Base-by-base conservation (phyloP, 2,113 vertebrate genomes). In the Ptychochromis oligacanthus region DNA sequence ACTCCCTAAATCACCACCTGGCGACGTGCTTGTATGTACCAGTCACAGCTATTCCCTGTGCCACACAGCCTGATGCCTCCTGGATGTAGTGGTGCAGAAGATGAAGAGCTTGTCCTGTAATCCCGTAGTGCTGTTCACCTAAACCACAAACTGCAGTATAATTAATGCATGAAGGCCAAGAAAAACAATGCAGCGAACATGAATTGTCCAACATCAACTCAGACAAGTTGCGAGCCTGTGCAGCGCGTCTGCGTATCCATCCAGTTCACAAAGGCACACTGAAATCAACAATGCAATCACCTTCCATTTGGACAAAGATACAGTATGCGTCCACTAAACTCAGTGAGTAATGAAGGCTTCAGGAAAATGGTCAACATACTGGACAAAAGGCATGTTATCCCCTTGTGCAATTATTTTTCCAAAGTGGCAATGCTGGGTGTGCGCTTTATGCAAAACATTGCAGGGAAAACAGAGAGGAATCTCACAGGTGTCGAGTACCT, bases 1-100 rank as follows among this genome's bases (percentile, higher is more conserved):
- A 22, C 0, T 46, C 46, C 14, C 1, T 18, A 0, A 46, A 22
- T 4, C 1, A 0, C 40, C 6, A 5, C 14, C 64, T 67, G 64
- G 26, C 5, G 6, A 67, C 17, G 8, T 26, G 22, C 38, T 0
- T 46, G 24, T 11, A 46, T 67, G 64, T 26, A 8, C 22, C 40
- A 6, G 6, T 67, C 40, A 67, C 64, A 46, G 38, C 22, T 1
- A 22, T 26, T 46, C 43, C 38, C 38, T 67, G 62, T 22, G 11
- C 22, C 26, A 67, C 26, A 38, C 22, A 46, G 40, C 38, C 2
- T 52, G 13, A 14, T 43, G 13, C 43, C 0, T 24, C n/a, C 2
- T 65, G 38, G 7, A 46, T 9, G 40, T 49, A 67, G 22, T 4
- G 40, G 40, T 1, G 64, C 64, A 49, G 64, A 67, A 49, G 64